These are phyloP conservation scores for Orthonychiurus folsomi DNA, from an alignment of 2,888 invertebrate genomes.

Conservation along the genomic window DNA sequence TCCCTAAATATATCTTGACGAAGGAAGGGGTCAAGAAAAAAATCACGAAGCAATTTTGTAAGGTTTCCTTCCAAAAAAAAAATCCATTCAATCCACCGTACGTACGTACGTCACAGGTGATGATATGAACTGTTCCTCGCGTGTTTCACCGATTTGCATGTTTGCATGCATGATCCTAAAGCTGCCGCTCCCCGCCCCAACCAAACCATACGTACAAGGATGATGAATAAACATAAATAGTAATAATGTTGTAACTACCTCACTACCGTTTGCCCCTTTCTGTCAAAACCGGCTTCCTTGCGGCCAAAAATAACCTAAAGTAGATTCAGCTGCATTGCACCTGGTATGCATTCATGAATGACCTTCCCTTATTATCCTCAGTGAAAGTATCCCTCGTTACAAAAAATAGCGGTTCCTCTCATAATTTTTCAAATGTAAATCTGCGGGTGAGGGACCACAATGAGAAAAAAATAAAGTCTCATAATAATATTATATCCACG, in stretches of 20 bases:
- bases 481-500: background rate
- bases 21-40: background rate
- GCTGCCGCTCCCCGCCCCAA: no score
- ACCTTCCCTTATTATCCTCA: no score
- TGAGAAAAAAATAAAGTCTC: background rate
- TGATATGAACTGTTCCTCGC: background rate
- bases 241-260: background rate
- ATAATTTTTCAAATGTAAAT: no score
- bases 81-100: background rate
- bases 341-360: background rate
- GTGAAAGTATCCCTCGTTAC: no score
- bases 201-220: no score
- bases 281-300: background rate
- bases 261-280: background rate
- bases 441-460: no score
- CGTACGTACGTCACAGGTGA: background rate
- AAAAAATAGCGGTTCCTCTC: no score
- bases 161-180: background rate
- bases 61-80: background rate
- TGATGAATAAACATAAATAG: background rate
- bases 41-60: background rate
- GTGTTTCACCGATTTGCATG: background rate
- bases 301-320: background rate
- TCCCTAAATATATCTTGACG: background rate
- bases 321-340: background rate